Percentiles rank a stretch among this genome's conserved stretches.
These are phyloP conservation scores for Drosophila macrospina DNA, from an alignment of 2,888 invertebrate genomes.

Conservation along the genomic window DNA sequence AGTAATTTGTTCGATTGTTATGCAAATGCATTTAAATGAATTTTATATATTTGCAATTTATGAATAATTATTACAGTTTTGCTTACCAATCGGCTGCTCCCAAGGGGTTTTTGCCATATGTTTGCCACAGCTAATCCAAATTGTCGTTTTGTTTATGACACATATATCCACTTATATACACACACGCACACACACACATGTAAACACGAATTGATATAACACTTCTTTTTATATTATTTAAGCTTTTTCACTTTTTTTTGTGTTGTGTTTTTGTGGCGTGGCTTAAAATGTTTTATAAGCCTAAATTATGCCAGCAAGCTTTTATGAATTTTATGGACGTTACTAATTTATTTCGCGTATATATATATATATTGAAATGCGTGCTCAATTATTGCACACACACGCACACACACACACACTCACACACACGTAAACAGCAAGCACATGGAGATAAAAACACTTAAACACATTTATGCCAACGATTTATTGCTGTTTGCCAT, in stretches of 20 bases:
- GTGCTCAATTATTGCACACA: slow-evolving; percentile 52
- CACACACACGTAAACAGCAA: slow-evolving; percentile 7
- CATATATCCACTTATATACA: slow-evolving; percentile 11
- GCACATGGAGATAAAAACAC: slow-evolving; percentile 21
- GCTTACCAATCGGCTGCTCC: slow-evolving; percentile 29
- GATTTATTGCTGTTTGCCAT: slow-evolving; percentile 63
- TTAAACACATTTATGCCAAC: slow-evolving; percentile 59
- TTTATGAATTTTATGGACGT: slow-evolving; percentile 45
- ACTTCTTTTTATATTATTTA: slow-evolving; percentile 11
- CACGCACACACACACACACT: slow-evolving; percentile 11
- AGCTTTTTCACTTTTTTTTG: not conserved
- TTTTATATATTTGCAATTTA: slow-evolving; percentile 5
- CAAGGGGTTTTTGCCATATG: not conserved
- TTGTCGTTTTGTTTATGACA: slow-evolving; percentile 35
- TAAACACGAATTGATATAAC: slow-evolving; percentile 36
- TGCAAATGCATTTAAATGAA: slow-evolving; percentile 21
- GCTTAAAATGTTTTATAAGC: slow-evolving; percentile 50
- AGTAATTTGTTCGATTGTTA: slow-evolving; percentile 22
- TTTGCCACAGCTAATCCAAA: slow-evolving; percentile 64
- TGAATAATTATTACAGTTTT: slow-evolving; percentile 1
- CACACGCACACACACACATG: slow-evolving; percentile 30
- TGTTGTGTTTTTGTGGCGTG: slow-evolving; percentile 13
- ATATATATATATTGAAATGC: slow-evolving; percentile 57
- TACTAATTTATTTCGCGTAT: slow-evolving; percentile 44
- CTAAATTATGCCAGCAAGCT: slow-evolving; percentile 47